Percentiles rank a stretch among this genome's conserved stretches.
phyloP scores from a whole-genome alignment of 2,888 invertebrate genomes.

The Aphodius granarius region DNA sequence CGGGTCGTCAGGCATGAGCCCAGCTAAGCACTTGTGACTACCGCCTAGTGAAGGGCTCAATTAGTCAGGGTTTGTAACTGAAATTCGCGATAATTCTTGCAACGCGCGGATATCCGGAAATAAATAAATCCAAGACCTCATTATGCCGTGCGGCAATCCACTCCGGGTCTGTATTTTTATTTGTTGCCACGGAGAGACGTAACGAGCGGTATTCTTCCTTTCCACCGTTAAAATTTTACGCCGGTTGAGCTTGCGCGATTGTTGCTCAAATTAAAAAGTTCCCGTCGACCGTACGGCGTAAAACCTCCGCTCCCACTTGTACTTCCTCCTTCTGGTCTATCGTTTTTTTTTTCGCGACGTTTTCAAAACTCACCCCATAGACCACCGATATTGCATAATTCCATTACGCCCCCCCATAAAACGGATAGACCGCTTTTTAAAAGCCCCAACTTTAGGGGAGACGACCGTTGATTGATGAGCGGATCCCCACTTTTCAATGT shows the following conservation, averaged over 20 bases:
- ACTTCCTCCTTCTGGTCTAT: conserved; percentile 7
- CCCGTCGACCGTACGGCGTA: conserved; percentile 8
- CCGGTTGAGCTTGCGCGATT: conserved; percentile 28
- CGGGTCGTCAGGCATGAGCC: conserved; percentile 4
- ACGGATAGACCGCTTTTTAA: neutral
- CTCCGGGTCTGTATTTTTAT: conserved; percentile 28
- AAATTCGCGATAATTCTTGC: conserved; percentile 26
- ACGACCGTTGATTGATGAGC: conserved; percentile 2
- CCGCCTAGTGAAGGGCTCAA: conserved; percentile 26
- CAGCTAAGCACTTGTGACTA: conserved; percentile 15
- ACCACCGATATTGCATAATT: neutral
- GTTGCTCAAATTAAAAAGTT: conserved; percentile 30
- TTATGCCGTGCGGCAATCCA: conserved; percentile 29
- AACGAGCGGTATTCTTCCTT: conserved; percentile 4
- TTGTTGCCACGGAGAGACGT: neutral
- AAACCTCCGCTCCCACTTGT: conserved; percentile 6
- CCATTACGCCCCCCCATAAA: neutral
- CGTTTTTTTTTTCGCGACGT: neutral
- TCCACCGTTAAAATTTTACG: conserved; percentile 31
- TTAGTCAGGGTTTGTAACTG: conserved; percentile 24
- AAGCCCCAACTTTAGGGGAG: neutral
- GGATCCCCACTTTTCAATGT: conserved; percentile 11
- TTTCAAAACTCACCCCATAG: neutral
- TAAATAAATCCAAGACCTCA: conserved; percentile 31
- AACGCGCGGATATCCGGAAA: conserved; percentile 10